A percentile compares a stretch with the other conserved stretches of the same genome.
phyloP scores from a whole-genome alignment of 2,797 vertebrate species.

The Mus minutoides region DNA sequence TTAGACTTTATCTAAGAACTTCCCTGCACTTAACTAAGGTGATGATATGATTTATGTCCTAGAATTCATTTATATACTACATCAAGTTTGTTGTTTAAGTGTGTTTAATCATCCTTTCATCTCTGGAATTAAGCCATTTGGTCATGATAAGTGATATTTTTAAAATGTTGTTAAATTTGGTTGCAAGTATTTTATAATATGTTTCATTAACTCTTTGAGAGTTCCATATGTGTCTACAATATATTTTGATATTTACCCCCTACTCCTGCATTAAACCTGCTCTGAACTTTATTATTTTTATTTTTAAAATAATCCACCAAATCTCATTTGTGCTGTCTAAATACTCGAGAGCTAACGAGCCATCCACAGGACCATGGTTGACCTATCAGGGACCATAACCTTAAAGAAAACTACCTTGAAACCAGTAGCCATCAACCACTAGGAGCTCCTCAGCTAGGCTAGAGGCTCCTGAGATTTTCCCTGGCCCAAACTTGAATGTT shows the following conservation, averaged over 20 bases:
- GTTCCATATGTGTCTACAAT: not conserved
- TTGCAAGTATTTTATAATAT: not conserved
- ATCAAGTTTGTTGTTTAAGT: not conserved
- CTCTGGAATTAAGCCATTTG: not conserved
- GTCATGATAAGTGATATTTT: not conserved
- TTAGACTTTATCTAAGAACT: not conserved
- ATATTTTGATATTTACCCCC: not conserved
- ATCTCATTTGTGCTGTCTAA: not conserved
- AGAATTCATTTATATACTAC: not conserved
- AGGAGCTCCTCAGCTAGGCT: not conserved
- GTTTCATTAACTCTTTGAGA: not conserved
- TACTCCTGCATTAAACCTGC: not conserved
- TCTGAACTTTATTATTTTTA: not conserved
- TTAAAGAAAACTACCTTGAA: not conserved
- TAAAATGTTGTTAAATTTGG: not conserved
- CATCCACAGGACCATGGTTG: not conserved
- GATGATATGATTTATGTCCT: not conserved
- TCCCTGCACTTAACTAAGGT: not conserved
- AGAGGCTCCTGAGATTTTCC: not conserved
- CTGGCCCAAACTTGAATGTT: not conserved
- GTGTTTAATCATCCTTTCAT: not conserved
- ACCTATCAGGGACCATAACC: not conserved
- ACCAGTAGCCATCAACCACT: not conserved
- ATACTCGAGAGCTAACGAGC: not conserved
- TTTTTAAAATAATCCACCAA: not conserved